Evolutionary conservation across 2,888 invertebrate genomes (phyloP).

Genomic region (Pollenia angustigena): DNA sequence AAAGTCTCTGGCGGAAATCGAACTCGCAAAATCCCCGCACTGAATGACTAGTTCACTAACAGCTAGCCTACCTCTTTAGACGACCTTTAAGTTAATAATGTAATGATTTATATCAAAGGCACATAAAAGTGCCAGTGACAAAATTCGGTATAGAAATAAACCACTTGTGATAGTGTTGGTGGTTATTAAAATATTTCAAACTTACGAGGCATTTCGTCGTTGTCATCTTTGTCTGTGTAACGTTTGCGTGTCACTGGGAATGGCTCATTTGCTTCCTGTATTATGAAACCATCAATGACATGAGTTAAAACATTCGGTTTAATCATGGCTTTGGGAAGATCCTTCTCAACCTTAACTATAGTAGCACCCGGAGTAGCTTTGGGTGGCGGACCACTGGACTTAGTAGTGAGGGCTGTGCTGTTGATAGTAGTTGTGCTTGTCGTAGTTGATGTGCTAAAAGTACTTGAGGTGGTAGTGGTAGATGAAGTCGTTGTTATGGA

Average conservation of each 20-base stretch:
- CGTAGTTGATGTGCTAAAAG: conserved; percentile 48
- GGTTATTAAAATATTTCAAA: conserved; percentile 72
- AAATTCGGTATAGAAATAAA: too few relatives aligned
- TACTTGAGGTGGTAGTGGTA: conserved; percentile 44
- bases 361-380: conserved; percentile 80
- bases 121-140: too few relatives aligned
- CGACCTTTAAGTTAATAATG: too few relatives aligned
- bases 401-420: conserved; percentile 59
- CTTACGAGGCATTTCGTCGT: conserved; percentile 92
- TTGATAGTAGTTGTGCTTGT: conserved; percentile 42
- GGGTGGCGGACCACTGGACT: conserved; percentile 69
- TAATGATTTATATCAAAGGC: too few relatives aligned
- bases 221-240: conserved; percentile 86
- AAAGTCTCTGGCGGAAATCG: too few relatives aligned
- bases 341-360: conserved; percentile 81
- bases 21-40: too few relatives aligned
- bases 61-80: too few relatives aligned
- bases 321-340: conserved; percentile 94
- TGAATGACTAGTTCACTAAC: too few relatives aligned
- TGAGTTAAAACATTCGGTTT: conserved; percentile 98
- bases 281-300: conserved; percentile 98
- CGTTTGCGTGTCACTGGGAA: conserved; percentile 90
- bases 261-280: conserved; percentile 96
- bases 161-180: too few relatives aligned
- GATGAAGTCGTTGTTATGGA: conserved; percentile 51